Conservation (phyloP, 2,797 vertebrate genomes). For the Anableps anableps region DNA sequence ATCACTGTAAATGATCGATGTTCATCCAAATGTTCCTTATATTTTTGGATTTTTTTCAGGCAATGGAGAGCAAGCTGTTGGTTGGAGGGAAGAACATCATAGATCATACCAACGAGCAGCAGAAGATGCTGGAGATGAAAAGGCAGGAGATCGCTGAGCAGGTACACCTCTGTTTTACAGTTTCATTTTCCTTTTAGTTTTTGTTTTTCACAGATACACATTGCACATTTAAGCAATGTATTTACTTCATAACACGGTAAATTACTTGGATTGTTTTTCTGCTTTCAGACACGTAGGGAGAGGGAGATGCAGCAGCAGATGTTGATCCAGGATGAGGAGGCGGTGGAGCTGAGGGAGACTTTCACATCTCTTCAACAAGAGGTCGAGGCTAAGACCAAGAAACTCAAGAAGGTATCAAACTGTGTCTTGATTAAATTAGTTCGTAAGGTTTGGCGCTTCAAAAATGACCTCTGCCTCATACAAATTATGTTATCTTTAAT, state of each 20-base stretch:
- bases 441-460: too few relatives aligned
- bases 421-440: neutral
- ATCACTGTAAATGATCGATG: neutral
- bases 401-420: conserved; percentile 91
- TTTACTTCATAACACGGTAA: neutral
- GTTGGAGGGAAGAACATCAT: conserved; percentile 95
- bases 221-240: neutral
- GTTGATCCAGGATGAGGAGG: conserved; percentile 80
- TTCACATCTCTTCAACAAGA: conserved; percentile 95
- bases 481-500: neutral
- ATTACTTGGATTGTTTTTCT: neutral
- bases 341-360: conserved; percentile 86
- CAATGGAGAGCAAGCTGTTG: conserved; percentile 95
- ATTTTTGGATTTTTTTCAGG: conserved; percentile 69
- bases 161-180: conserved; percentile 71
- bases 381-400: conserved; percentile 96
- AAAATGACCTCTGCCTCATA: neutral
- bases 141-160: conserved; percentile 93
- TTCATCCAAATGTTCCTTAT: neutral
- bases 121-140: conserved; percentile 94
- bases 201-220: neutral
- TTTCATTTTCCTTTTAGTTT: neutral
- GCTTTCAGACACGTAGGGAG: conserved; percentile 69
- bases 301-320: conserved; percentile 84
- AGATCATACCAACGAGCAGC: conserved; percentile 96